phyloP scores from a whole-genome alignment of 2,888 invertebrate species.

The Tigriopus californicus region DNA sequence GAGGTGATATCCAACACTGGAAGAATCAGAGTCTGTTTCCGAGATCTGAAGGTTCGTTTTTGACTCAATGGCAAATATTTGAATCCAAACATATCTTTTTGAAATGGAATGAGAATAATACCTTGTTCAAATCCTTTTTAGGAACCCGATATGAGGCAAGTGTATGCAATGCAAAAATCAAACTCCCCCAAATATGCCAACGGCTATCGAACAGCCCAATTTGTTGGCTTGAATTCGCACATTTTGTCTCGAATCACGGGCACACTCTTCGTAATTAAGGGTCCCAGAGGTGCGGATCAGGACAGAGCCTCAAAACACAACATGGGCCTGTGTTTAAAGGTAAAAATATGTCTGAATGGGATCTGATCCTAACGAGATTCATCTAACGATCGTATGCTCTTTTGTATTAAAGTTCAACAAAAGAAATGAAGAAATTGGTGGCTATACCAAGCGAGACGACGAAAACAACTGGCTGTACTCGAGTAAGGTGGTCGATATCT shows the following conservation, averaged over 20 bases:
- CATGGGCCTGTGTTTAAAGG: constrained; percentile 64
- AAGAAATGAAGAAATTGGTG: constrained; percentile 41
- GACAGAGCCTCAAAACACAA: constrained; percentile 35
- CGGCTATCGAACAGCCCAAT: constrained; percentile 26
- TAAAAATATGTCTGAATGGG: too few relatives aligned
- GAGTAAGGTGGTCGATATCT: constrained; percentile 44
- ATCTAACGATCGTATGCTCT: too few relatives aligned
- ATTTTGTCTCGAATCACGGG: constrained; percentile 72
- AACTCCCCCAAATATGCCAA: constrained; percentile 17
- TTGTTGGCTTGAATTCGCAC: constrained; percentile 38
- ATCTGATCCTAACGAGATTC: too few relatives aligned
- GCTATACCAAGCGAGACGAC: constrained; percentile 43
- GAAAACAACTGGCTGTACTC: constrained; percentile 57
- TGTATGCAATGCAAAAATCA: neutral
- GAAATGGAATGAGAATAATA: too few relatives aligned
- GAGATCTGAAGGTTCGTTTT: too few relatives aligned
- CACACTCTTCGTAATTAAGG: constrained; percentile 41
- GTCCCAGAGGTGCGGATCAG: constrained; percentile 19
- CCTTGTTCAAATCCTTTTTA: too few relatives aligned
- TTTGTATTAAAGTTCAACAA: constrained; percentile 48
- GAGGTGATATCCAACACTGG: constrained; percentile 14
- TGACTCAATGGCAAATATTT: too few relatives aligned
- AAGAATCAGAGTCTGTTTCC: constrained; percentile 15
- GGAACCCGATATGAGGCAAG: constrained; percentile 3
- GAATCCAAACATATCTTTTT: too few relatives aligned